Evolutionary conservation across 2,113 vertebrate species (phyloP).

Genomic region (Haliaeetus leucogaster): DNA sequence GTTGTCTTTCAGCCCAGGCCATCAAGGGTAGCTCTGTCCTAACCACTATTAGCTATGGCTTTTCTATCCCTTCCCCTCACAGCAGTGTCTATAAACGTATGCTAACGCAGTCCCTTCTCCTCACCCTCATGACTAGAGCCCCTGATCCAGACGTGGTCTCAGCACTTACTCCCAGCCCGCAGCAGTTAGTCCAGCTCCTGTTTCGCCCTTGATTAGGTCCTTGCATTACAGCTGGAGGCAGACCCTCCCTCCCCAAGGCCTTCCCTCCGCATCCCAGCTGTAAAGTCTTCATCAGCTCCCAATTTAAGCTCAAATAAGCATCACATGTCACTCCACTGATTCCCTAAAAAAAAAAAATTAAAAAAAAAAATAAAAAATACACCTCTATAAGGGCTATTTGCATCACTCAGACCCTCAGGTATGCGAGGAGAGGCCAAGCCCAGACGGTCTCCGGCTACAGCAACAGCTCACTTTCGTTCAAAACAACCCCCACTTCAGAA

Average conservation of each 20-base stretch:
- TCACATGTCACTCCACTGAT: background rate
- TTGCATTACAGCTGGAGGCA: background rate
- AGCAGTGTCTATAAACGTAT: fast-evolving
- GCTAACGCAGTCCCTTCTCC: too few relatives aligned
- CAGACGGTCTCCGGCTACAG: fast-evolving
- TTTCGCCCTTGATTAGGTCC: too few relatives aligned
- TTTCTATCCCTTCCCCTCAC: background rate
- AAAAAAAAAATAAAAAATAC: background rate
- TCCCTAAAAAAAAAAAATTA: background rate
- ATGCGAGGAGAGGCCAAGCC: fast-evolving
- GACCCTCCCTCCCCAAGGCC: background rate
- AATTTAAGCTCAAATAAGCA: background rate
- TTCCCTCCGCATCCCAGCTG: background rate
- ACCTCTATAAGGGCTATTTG: background rate
- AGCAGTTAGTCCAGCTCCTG: background rate
- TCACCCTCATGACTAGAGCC: too few relatives aligned
- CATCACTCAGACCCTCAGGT: background rate
- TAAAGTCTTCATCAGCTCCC: background rate
- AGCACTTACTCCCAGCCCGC: fast-evolving
- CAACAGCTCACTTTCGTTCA: background rate
- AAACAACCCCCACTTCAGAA: background rate
- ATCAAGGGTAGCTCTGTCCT: background rate
- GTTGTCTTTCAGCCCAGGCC: background rate
- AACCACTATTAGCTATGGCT: background rate
- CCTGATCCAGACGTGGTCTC: background rate